Base-by-base conservation (phyloP, 2,113 vertebrate species). In the Shinisaurus crocodilurus region DNA sequence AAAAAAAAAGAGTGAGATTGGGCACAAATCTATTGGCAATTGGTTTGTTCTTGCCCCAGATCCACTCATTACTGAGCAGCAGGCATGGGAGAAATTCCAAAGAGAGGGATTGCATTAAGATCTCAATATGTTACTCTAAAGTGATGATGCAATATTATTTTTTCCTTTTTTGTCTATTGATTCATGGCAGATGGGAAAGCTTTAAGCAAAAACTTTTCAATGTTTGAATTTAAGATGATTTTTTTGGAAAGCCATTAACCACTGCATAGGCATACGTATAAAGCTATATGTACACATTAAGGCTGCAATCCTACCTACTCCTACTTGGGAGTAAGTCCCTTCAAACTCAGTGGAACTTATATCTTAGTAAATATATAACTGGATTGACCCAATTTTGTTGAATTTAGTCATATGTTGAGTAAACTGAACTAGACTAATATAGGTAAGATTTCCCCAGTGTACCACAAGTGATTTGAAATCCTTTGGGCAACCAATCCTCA, bases 371-470 rank as follows among this genome's bases (percentile, higher is more conserved):
- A 86, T 6, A 57, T 6, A 32, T 3, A 40, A 25, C 20, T 10
- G 32, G 57, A 65, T 6, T 27, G 34, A 9, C 60, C 60, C 37
- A n/a, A 65, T 43, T 25, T n/a, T 65, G 8, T 65, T 83, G 3
- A 82, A 94, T 93, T 91, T 93, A 60, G 45, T 27, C 54, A 85
- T 92, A 90, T 69, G 37, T 89, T 81, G 3, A 37, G 92, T 95
- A 92, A 92, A 77, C 75, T 74, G 92, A 83, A 81, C 70, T 89
- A 75, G 50, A 12, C 77, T 80, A 86, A 10, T 20, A n/a, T 5
- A 63, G 54, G 34, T 48, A 23, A 45, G 13, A 45, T 67, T 32
- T 32, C 29, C 50, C 9, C n/a, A 2, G 32, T 43, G 60, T 67
- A 32, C 23, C 9, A 86, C 70, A 29, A 40, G 23, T 75, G 34